A percentile compares a stretch with the other conserved stretches of the same genome.
These are phyloP conservation scores for Vombatus ursinus DNA, from an alignment of 2,113 vertebrate species.

Conservation along the genomic window DNA sequence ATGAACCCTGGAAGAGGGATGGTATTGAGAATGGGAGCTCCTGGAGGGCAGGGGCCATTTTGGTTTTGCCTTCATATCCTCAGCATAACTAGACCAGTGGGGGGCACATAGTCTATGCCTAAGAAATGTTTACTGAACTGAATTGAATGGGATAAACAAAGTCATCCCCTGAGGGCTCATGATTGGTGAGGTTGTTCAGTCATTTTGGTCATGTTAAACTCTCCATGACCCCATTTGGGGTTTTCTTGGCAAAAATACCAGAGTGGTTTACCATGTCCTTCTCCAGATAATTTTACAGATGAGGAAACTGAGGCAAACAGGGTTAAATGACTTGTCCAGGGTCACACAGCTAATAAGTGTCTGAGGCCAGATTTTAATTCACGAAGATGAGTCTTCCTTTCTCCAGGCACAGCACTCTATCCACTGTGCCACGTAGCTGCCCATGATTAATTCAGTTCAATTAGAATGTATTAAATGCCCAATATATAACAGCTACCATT, in stretches of 20 bases:
- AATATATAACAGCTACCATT: not conserved
- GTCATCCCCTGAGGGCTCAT: not conserved
- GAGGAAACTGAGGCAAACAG: no score
- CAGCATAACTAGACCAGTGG: not conserved
- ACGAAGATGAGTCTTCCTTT: no score
- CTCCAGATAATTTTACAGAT: no score
- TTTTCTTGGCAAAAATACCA: no score
- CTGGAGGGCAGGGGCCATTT: not conserved
- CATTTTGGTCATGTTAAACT: no score
- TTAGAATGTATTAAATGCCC: not conserved
- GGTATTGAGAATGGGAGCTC: not conserved
- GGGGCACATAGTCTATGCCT: not conserved
- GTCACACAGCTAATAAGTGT: no score
- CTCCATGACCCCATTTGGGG: no score
- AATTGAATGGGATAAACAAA: not conserved
- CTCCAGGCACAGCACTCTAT: no score
- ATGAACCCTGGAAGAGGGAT: not conserved
- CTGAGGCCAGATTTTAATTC: no score
- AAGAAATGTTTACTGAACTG: not conserved
- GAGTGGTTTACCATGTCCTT: no score
- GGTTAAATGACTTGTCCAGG: no score
- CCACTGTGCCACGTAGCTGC: no score
- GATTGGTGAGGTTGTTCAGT: not conserved
- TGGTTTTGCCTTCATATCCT: not conserved
- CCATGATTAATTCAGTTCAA: not conserved